phyloP scores from a whole-genome alignment of 2,888 invertebrate genomes.

The Andrena camellia region DNA sequence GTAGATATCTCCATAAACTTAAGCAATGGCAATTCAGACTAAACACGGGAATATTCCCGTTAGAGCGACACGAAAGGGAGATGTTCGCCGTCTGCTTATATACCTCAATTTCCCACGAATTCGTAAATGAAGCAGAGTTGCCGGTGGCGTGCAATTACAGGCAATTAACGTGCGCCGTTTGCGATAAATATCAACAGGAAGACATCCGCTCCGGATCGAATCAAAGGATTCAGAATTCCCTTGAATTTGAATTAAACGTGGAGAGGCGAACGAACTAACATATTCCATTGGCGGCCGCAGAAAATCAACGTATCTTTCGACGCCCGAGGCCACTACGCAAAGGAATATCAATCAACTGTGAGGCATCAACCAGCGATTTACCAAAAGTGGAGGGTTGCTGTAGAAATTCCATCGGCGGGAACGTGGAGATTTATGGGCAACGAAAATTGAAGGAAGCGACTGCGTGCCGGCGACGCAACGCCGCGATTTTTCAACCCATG shows the following conservation, averaged over 20 bases:
- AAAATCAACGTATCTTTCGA: neutral
- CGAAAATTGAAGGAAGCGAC: conserved; percentile 48
- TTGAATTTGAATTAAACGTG: neutral
- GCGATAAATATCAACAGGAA: neutral
- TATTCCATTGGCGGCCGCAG: neutral
- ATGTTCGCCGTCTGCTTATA: conserved; percentile 11
- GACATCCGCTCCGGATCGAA: neutral
- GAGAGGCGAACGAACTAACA: neutral
- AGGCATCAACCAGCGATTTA: conserved; percentile 45
- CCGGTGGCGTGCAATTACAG: conserved; percentile 13
- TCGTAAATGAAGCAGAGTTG: conserved; percentile 4
- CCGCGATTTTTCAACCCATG: conserved; percentile 49
- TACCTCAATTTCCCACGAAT: conserved; percentile 4
- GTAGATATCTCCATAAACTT: no score
- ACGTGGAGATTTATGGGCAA: conserved; percentile 38
- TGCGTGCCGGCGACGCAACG: conserved; percentile 39
- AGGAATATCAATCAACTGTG: conserved; percentile 30
- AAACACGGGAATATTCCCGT: neutral
- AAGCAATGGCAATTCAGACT: neutral
- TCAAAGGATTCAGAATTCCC: neutral
- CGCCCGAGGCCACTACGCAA: neutral
- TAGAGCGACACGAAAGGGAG: conserved; percentile 8
- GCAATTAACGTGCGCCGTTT: conserved; percentile 1
- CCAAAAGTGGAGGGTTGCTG: neutral
- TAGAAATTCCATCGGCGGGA: neutral